phyloP scores from a whole-genome alignment of 37 sponge, comb jelly and placozoan genomes.

The Theonella swinhoei region DNA sequence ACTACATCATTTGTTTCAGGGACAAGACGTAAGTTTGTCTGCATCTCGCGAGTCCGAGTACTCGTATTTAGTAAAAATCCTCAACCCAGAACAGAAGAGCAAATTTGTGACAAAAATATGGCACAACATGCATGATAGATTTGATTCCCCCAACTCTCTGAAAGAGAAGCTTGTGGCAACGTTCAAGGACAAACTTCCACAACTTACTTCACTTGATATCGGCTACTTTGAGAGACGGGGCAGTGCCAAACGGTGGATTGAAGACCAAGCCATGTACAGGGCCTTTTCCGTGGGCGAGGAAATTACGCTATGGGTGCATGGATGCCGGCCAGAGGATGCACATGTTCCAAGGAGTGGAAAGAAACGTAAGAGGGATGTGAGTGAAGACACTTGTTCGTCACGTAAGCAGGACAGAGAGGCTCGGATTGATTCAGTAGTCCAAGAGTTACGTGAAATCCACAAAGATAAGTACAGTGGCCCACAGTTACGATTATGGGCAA shows the following conservation, averaged over 20 bases:
- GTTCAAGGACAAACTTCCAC: slow-evolving; percentile 9
- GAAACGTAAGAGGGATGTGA: neutral
- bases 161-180: neutral
- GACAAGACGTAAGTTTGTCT: no score
- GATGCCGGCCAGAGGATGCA: neutral
- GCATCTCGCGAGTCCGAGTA: no score
- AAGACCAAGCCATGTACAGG: slow-evolving; percentile 17
- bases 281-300: neutral
- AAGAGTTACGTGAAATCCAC: slow-evolving; percentile 17
- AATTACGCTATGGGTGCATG: slow-evolving; percentile 9
- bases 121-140: slow-evolving; percentile 10
- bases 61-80: neutral
- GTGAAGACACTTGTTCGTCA: neutral
- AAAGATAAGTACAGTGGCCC: neutral
- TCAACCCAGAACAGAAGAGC: neutral
- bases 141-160: neutral
- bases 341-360: neutral
- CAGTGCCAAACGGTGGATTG: slow-evolving; percentile 17
- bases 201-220: neutral
- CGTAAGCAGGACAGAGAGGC: neutral
- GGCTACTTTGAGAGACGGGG: slow-evolving; percentile 8
- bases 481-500: slow-evolving; percentile 16
- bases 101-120: slow-evolving; percentile 24
- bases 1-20: no score
- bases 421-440: neutral